Percentiles rank a stretch among this genome's conserved stretches.
Evolutionary conservation across 2,797 vertebrate species (phyloP).

Genomic region (Acridotheres tristis): DNA sequence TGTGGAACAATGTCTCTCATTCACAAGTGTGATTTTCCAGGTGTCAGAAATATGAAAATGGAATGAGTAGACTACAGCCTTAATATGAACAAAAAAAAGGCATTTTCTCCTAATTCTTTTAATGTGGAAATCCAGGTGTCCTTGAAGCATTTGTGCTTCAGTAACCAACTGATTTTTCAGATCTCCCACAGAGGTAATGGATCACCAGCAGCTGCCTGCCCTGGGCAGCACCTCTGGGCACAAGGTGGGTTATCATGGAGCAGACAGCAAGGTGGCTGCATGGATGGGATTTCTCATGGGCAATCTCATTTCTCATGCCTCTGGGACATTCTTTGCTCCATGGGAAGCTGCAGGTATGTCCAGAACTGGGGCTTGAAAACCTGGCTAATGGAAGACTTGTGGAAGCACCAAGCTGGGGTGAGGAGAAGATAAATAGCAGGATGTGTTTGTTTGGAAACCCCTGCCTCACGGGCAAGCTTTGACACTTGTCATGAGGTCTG

Average conservation of each 20-base stretch:
- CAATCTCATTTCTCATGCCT: not conserved
- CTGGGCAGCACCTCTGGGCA: not conserved
- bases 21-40: not conserved
- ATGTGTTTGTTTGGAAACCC: not conserved
- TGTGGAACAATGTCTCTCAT: not conserved
- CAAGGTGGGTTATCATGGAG: rapidly evolving
- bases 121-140: not conserved
- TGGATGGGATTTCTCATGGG: not conserved
- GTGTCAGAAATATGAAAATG: not conserved
- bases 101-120: not conserved
- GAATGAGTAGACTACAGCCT: not conserved
- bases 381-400: not conserved
- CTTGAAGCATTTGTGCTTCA: not conserved
- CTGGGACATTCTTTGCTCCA: not conserved
- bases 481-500: not conserved
- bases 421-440: not conserved
- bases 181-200: not conserved
- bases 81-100: not conserved
- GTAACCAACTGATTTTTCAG: not conserved
- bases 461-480: not conserved
- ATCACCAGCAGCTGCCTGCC: not conserved
- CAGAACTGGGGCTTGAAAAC: not conserved
- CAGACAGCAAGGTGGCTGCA: rapidly evolving
- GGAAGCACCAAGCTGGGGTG: not conserved
- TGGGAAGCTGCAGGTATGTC: rapidly evolving